Conservation (phyloP, 2,888 invertebrate species). For the Lasioglossum morio region DNA sequence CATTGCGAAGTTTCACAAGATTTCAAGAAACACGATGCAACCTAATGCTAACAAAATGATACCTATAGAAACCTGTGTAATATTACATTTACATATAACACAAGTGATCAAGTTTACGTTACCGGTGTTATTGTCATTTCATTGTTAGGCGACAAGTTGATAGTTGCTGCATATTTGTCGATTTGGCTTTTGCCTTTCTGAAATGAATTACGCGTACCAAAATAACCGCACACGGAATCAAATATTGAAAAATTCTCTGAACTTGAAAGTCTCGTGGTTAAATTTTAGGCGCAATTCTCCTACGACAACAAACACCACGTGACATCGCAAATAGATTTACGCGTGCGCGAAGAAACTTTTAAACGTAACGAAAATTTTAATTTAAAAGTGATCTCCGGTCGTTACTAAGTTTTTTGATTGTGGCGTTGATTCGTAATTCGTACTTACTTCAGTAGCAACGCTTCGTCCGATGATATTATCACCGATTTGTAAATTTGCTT, state of each 20-base stretch:
- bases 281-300: background rate
- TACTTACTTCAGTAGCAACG: slow-evolving; percentile 69
- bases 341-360: slow-evolving; percentile 21
- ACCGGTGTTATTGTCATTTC: slow-evolving; percentile 78
- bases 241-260: background rate
- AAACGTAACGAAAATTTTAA: slow-evolving; percentile 21
- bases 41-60: slow-evolving; percentile 68
- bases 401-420: background rate
- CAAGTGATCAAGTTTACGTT: slow-evolving; percentile 41
- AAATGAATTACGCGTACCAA: slow-evolving; percentile 30
- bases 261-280: background rate
- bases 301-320: background rate
- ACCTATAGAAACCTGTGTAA: slow-evolving; percentile 45
- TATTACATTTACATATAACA: background rate
- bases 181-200: slow-evolving; percentile 65
- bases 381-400: background rate
- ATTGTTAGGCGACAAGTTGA: slow-evolving; percentile 67
- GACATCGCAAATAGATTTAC: background rate
- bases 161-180: slow-evolving; percentile 71
- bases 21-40: slow-evolving; percentile 72
- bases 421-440: slow-evolving; percentile 26
- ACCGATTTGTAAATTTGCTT: slow-evolving; percentile 72
- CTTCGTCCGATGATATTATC: slow-evolving; percentile 72
- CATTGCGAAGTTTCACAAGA: slow-evolving; percentile 63
- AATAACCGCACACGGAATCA: background rate